A percentile compares a stretch with the other conserved stretches of the same genome.
Conservation (phyloP, 2,888 invertebrate genomes). For the Empis livida region DNA sequence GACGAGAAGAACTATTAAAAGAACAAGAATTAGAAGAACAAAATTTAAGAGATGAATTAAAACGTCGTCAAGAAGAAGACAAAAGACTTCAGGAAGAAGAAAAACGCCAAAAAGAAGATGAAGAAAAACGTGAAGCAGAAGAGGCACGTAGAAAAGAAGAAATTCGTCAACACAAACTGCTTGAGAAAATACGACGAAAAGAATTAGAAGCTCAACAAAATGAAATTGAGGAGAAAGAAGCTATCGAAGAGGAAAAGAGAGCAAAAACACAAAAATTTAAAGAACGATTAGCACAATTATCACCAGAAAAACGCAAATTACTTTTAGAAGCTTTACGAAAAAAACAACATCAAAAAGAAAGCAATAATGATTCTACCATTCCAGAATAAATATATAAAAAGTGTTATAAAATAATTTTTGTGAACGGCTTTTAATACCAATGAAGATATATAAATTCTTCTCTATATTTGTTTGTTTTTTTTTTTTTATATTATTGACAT, state of each 20-base stretch:
- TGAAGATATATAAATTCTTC: too few relatives aligned
- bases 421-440: background rate
- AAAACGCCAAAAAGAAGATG: slow-evolving; percentile 18
- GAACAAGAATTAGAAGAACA: slow-evolving; percentile 25
- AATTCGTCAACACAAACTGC: background rate
- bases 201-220: background rate
- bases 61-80: slow-evolving; percentile 19
- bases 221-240: slow-evolving; percentile 8
- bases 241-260: slow-evolving; percentile 19
- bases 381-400: slow-evolving; percentile 10
- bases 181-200: background rate
- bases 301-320: slow-evolving; percentile 25
- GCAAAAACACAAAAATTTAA: slow-evolving; percentile 20
- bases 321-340: slow-evolving; percentile 27
- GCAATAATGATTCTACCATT: slow-evolving; percentile 14
- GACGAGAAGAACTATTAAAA: slow-evolving; percentile 20
- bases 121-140: slow-evolving; percentile 6
- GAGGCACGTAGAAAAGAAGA: background rate
- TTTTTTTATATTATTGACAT: too few relatives aligned
- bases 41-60: slow-evolving; percentile 21
- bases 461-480: too few relatives aligned
- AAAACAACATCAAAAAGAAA: slow-evolving; percentile 20
- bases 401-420: slow-evolving; percentile 1
- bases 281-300: slow-evolving; percentile 22
- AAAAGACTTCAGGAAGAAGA: slow-evolving; percentile 19